Evolutionary conservation across 1,140 invertebrate genomes (phyloP).

Genomic region (Thaumatotibia leucotreta): DNA sequence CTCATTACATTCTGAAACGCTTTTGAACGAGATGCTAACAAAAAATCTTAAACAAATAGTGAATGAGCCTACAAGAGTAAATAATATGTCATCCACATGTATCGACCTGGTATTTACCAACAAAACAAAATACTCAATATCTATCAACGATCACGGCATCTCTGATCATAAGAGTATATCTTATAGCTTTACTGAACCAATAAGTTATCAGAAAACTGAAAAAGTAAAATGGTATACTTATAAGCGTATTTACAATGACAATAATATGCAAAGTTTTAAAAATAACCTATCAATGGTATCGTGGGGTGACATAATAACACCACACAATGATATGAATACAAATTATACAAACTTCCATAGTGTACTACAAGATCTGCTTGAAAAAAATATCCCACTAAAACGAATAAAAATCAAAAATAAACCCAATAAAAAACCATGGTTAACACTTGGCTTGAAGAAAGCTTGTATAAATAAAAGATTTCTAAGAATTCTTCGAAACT

Average conservation of each 20-base stretch:
- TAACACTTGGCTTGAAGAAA: neutral
- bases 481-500: neutral
- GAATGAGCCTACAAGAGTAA: neutral
- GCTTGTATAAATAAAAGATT: neutral
- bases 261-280: neutral
- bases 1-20: neutral
- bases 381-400: conserved; percentile 1
- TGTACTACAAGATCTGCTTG: neutral
- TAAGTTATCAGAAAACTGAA: neutral
- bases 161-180: conserved; percentile 9
- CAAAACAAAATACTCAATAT: neutral
- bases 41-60: neutral
- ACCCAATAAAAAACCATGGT: neutral
- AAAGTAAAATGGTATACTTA: neutral
- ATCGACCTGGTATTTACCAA: neutral
- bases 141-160: neutral
- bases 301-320: neutral
- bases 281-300: neutral
- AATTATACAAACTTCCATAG: neutral
- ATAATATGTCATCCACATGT: neutral
- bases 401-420: neutral
- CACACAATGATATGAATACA: neutral
- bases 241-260: neutral
- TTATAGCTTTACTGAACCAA: neutral
- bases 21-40: neutral